Conservation (phyloP, 2,888 invertebrate genomes). For the Lissocephala sabroskyi region DNA sequence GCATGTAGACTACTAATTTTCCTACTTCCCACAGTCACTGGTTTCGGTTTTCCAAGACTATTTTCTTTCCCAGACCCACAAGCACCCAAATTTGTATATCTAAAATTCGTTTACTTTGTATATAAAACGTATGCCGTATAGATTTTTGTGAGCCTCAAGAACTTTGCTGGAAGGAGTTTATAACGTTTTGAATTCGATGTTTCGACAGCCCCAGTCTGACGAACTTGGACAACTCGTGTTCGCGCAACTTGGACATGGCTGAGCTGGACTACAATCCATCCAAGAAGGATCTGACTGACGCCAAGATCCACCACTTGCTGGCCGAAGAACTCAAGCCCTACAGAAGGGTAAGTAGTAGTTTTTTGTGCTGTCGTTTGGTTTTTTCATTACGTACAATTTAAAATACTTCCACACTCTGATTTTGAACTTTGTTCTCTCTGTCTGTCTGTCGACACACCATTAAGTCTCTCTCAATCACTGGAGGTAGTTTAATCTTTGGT, state of each 20-base stretch:
- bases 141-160: too few relatives aligned
- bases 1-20: too few relatives aligned
- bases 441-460: slow-evolving; percentile 15
- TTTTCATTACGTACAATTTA: too few relatives aligned
- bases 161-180: too few relatives aligned
- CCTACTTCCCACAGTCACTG: too few relatives aligned
- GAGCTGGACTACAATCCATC: slow-evolving; percentile 94
- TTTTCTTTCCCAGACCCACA: background rate
- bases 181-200: too few relatives aligned
- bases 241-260: slow-evolving; percentile 94
- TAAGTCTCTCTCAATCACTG: too few relatives aligned
- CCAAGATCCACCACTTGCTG: slow-evolving; percentile 93
- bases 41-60: too few relatives aligned
- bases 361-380: too few relatives aligned
- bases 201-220: slow-evolving; percentile 83
- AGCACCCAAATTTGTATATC: slow-evolving; percentile 33
- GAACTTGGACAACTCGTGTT: slow-evolving; percentile 84
- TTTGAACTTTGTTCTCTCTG: slow-evolving; percentile 1
- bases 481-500: slow-evolving; percentile 23
- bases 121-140: too few relatives aligned
- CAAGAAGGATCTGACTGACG: slow-evolving; percentile 92
- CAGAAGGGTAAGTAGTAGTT: slow-evolving; percentile 84
- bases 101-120: slow-evolving; percentile 70
- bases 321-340: slow-evolving; percentile 92
- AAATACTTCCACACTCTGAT: too few relatives aligned